phyloP scores from a whole-genome alignment of 2,888 invertebrate genomes.

The Tolmerus cingulatus region DNA sequence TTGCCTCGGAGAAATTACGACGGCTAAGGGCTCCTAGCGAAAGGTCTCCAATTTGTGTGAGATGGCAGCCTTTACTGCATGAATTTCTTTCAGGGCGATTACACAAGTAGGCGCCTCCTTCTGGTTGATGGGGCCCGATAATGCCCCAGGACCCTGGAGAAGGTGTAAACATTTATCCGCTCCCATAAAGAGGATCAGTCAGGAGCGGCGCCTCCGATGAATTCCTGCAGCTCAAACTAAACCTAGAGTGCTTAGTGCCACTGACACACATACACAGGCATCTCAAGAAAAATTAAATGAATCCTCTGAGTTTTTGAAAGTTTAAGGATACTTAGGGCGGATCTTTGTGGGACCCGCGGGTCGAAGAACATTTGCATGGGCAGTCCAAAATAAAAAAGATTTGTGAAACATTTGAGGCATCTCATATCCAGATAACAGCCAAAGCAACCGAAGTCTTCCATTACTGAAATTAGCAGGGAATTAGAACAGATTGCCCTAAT shows the following conservation, averaged over 20 bases:
- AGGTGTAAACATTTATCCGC: conserved; percentile 18
- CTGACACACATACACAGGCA: neutral
- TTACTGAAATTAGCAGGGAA: conserved; percentile 29
- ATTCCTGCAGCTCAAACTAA: neutral
- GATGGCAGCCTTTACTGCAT: conserved; percentile 32
- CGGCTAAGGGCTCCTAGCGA: conserved; percentile 35
- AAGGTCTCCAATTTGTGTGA: conserved; percentile 41
- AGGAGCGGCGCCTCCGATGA: neutral
- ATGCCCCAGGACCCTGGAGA: neutral
- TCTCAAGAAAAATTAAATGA: neutral
- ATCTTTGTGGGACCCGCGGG: neutral
- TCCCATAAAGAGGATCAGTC: neutral
- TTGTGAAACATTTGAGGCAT: neutral
- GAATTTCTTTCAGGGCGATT: conserved; percentile 32
- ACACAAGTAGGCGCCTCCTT: conserved; percentile 36
- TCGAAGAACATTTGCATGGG: neutral
- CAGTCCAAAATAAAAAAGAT: neutral
- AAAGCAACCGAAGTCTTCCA: conserved; percentile 24
- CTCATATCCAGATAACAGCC: neutral
- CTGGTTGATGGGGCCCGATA: neutral
- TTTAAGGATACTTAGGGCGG: neutral
- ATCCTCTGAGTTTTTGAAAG: neutral
- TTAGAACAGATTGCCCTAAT: conserved; percentile 30
- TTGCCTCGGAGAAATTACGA: conserved; percentile 30
- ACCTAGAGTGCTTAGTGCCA: neutral